Conservation (phyloP, 2,888 invertebrate genomes). For the Piscicola geometra region DNA sequence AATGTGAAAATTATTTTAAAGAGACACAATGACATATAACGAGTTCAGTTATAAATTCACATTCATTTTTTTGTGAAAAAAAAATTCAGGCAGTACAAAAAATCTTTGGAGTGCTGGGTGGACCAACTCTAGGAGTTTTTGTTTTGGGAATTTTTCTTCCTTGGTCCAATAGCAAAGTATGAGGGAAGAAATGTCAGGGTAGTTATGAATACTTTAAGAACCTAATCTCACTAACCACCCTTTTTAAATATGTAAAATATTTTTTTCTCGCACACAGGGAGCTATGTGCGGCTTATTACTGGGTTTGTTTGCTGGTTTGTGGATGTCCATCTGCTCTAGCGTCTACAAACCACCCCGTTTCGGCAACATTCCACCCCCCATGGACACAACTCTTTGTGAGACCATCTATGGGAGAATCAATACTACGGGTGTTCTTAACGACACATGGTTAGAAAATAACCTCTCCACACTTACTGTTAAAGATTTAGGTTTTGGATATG, state of each 20-base stretch:
- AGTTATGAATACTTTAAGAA: not conserved
- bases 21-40: no score
- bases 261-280: slow-evolving; percentile 60
- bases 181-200: not conserved
- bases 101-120: slow-evolving; percentile 55
- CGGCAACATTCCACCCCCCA: slow-evolving; percentile 28
- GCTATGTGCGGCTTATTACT: slow-evolving; percentile 65
- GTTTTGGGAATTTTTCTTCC: slow-evolving; percentile 58
- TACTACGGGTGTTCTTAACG: no score
- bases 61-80: no score
- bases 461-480: no score
- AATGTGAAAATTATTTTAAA: no score
- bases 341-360: slow-evolving; percentile 51
- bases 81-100: slow-evolving; percentile 55
- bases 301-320: slow-evolving; percentile 68
- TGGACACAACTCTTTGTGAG: slow-evolving; percentile 21
- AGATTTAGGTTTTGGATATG: no score
- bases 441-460: no score
- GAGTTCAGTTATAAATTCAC: no score
- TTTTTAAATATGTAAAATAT: not conserved
- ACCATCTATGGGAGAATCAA: no score
- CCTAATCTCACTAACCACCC: not conserved
- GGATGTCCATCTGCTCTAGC: slow-evolving; percentile 79
- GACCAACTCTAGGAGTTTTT: slow-evolving; percentile 54
- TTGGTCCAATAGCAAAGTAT: slow-evolving; percentile 57